Evolutionary conservation across 2,888 invertebrate genomes (phyloP), one percentile per base, ranked within the genome.

Genomic region (Globia sparganii): DNA sequence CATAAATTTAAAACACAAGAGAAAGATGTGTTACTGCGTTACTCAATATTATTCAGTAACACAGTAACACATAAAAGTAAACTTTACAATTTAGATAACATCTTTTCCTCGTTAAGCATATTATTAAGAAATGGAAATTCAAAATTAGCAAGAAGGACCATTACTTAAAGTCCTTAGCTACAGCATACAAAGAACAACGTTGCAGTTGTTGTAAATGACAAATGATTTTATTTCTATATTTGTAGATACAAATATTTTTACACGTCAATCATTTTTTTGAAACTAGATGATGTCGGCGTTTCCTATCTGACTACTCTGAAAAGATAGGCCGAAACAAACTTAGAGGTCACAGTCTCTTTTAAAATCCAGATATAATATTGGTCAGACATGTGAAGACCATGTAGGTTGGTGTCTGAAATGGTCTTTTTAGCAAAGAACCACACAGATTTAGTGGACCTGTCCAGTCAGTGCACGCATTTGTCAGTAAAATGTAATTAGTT

Each of bases 1-100:
- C 28, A 25, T 11, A 37, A 5, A 70, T 43, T 58, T 6, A 70
- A 77, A 77, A 37, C 18, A 43, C 2, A n/a, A 25, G 21, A 40
- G 8, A 40, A 37, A 59, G 2, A 25, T 25, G 1, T n/a, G n/a
- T n/a, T n/a, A n/a, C n/a, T n/a, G n/a, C n/a, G n/a, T n/a, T n/a
- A n/a, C n/a, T n/a, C n/a, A 18, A 34, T 11, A 40, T 34, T 34
- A 70, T 28, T 61, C 28, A 61, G 43, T 9, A 53, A 37, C 15
- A 37, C 25, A 18, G 11, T 49, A 34, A n/a, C 62, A 46, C 18
- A 28, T 70, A 34, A 77, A 34, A 72, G 43, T 34, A 62, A 46
- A 72, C 21, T n/a, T n/a, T 31, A 59, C 25, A 2, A 40, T 49
- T 59, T 15, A 11, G n/a, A 59, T 28, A 34, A 11, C 9, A 53